These are phyloP conservation scores for Meloidogyne floridensis DNA, from an alignment of 1,140 invertebrate genomes.

Conservation along the genomic window DNA sequence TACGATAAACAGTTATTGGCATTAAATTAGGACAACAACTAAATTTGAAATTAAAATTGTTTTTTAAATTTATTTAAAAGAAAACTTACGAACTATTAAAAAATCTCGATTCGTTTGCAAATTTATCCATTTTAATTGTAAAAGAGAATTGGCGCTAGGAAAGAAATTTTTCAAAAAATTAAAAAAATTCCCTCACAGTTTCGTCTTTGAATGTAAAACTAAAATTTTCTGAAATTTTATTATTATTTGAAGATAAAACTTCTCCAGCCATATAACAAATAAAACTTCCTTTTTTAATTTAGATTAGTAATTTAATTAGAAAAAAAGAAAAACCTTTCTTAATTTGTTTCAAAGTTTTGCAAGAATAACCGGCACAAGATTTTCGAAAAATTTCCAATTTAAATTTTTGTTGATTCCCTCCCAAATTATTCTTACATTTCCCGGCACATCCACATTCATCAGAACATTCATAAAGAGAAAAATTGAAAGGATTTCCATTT, in stretches of 20 bases:
- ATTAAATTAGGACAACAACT: constrained; percentile 26
- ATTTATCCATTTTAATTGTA: neutral
- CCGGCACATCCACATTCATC: constrained; percentile 5
- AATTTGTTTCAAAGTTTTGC: constrained; percentile 17
- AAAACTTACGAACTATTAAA: constrained; percentile 26
- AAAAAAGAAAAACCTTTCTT: constrained; percentile 16
- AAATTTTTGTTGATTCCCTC: neutral
- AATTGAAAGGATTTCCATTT: constrained; percentile 27
- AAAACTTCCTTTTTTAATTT: constrained; percentile 18
- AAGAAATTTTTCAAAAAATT: neutral
- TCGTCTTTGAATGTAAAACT: constrained; percentile 17
- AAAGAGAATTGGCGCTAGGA: constrained; percentile 7
- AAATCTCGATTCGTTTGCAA: constrained; percentile 22
- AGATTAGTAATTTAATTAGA: neutral
- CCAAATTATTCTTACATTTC: constrained; percentile 10
- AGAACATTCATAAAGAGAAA: constrained; percentile 11
- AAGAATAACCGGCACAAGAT: neutral
- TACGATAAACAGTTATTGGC: constrained; percentile 5
- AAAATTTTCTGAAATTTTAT: constrained; percentile 13
- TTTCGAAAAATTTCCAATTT: constrained; percentile 20
- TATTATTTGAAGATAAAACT: constrained; percentile 13
- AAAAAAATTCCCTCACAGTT: neutral
- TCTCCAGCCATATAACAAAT: constrained; percentile 23
- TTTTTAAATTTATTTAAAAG: neutral
- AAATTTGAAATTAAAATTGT: neutral